Evolutionary conservation across 2,113 vertebrate species (phyloP).

Genomic region (Brachyhypopomus occidentalis): DNA sequence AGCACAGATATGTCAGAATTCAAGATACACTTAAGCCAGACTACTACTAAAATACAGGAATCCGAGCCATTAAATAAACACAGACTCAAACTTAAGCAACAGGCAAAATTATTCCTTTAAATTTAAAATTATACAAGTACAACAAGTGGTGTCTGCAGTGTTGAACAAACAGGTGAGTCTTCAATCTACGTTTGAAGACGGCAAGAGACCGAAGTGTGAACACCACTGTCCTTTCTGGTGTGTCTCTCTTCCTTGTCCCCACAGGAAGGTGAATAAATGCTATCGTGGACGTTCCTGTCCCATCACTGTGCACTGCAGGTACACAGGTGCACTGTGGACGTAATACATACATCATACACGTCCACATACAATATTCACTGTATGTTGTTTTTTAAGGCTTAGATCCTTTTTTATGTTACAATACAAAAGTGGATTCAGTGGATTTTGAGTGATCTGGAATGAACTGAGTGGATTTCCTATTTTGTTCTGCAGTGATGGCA

Average conservation of each 20-base stretch:
- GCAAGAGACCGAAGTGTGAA: neutral
- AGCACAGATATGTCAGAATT: too few relatives aligned
- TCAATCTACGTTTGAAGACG: too few relatives aligned
- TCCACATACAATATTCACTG: neutral
- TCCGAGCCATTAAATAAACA: too few relatives aligned
- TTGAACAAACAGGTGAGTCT: too few relatives aligned
- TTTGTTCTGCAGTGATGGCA: conserved; percentile 82
- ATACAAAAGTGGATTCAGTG: too few relatives aligned
- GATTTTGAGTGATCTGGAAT: neutral
- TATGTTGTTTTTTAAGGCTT: neutral
- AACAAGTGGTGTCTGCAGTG: too few relatives aligned
- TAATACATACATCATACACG: neutral
- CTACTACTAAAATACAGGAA: too few relatives aligned
- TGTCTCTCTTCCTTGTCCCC: conserved; percentile 51
- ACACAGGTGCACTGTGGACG: neutral
- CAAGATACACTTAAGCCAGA: too few relatives aligned
- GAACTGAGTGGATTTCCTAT: neutral
- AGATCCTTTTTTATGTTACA: neutral
- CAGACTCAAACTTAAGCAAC: too few relatives aligned
- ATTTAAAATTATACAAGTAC: too few relatives aligned
- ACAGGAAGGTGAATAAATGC: conserved; percentile 99
- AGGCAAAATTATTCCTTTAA: too few relatives aligned
- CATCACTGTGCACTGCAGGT: conserved; percentile 99
- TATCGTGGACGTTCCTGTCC: conserved; percentile 98
- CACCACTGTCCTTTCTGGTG: neutral